A percentile compares a stretch with the other conserved stretches of the same genome.
Evolutionary conservation across 2,797 vertebrate genomes (phyloP).

Genomic region (Emydoidea blandingii): DNA sequence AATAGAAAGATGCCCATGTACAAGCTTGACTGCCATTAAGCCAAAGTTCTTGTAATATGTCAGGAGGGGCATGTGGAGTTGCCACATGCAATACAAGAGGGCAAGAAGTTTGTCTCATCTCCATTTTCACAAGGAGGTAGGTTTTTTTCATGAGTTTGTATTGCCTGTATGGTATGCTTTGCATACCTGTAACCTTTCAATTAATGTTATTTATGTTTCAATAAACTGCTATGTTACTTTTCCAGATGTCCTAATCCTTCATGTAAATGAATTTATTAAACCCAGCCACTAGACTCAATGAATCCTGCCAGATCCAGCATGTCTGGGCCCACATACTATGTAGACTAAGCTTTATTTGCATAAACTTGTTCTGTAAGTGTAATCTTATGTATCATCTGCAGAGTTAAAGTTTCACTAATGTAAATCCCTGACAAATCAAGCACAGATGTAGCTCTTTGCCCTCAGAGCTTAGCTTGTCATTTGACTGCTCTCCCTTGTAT

Average conservation of each 20-base stretch:
- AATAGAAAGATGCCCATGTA: not conserved
- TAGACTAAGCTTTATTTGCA: constrained; percentile 82
- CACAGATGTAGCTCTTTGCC: constrained; percentile 81
- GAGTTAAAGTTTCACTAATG: constrained; percentile 84
- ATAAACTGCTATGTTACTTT: constrained; percentile 79
- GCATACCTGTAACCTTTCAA: constrained; percentile 77
- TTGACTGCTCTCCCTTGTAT: constrained; percentile 69
- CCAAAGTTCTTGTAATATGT: not conserved
- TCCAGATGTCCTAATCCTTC: constrained; percentile 83
- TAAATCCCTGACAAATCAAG: constrained; percentile 85
- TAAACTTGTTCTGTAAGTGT: constrained; percentile 81
- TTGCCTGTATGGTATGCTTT: constrained; percentile 60
- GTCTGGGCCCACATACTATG: constrained; percentile 74
- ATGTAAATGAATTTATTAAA: constrained; percentile 83
- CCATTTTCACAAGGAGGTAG: not conserved
- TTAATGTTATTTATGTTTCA: constrained; percentile 81
- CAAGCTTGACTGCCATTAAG: not conserved
- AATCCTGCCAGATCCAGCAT: constrained; percentile 77
- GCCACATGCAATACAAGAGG: constrained; percentile 21
- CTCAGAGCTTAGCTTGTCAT: constrained; percentile 71
- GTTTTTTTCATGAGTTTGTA: constrained; percentile 52
- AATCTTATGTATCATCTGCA: constrained; percentile 84
- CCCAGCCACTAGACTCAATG: constrained; percentile 72
- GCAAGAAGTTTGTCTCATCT: constrained; percentile 17
- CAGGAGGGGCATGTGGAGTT: constrained; percentile 30